Evolutionary conservation across 2,797 vertebrate species (phyloP).

Genomic region (Notamacropus eugenii): DNA sequence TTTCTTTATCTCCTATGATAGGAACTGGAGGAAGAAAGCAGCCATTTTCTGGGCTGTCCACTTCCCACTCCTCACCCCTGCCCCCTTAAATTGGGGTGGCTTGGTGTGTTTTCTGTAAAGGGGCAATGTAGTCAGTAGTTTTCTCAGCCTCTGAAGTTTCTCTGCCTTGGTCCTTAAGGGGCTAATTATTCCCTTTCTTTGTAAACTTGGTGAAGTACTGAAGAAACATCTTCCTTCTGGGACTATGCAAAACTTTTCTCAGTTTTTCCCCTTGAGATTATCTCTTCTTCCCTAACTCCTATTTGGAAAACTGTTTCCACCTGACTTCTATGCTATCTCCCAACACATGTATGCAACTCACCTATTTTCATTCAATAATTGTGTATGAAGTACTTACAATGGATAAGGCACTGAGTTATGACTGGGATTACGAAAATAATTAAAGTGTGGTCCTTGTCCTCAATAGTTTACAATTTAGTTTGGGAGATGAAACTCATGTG

Average conservation of each 20-base stretch:
- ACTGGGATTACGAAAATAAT: neutral
- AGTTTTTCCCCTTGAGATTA: conserved; percentile 20
- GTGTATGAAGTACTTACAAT: neutral
- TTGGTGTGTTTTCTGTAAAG: conserved; percentile 18
- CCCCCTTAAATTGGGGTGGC: neutral
- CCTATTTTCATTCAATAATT: neutral
- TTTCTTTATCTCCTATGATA: neutral
- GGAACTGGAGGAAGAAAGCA: neutral
- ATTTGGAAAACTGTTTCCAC: neutral
- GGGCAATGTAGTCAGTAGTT: conserved; percentile 7
- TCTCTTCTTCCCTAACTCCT: neutral
- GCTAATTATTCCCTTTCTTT: conserved; percentile 61
- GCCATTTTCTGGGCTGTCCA: neutral
- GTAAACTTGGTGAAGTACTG: conserved; percentile 63
- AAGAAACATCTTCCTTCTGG: conserved; percentile 51
- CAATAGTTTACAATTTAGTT: neutral
- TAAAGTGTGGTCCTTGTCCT: neutral
- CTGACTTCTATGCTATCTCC: neutral
- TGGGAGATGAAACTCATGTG: neutral
- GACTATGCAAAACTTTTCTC: conserved; percentile 23
- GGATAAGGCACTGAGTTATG: neutral
- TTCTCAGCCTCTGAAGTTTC: conserved; percentile 49
- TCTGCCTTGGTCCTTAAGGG: conserved; percentile 44
- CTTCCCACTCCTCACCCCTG: neutral
- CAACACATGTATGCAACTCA: neutral